Evolutionary conservation across 2,113 vertebrate genomes (phyloP), one percentile per base, ranked within the genome.

Genomic region (Noturus placidus): DNA sequence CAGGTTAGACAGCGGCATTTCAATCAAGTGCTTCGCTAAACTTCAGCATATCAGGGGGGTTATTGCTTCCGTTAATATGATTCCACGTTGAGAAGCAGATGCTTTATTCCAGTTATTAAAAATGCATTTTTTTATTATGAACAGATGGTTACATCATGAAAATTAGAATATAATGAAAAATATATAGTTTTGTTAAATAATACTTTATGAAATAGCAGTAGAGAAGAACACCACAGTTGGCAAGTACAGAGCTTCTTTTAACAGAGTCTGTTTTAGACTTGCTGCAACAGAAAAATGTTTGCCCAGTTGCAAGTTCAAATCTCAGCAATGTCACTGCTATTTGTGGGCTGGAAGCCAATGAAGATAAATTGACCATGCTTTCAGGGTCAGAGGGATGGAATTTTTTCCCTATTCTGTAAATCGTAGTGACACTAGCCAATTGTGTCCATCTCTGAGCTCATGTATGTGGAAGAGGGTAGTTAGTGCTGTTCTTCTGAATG

Each of bases 41-140:
- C 78, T 42, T 82, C 35, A 82, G 14, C 19, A 38, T 57, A 46
- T 74, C 67, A 56, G 52, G 0, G 52, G 19, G 52, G 67, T 82
- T 74, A 72, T 27, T 59, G 35, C 79, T 50, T 82, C 82, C 15
- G 3, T 82, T 79, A 70, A 46, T 57, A 35, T 27, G 35, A 65
- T 59, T 81, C 78, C 78, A 30, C n/a, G 4, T 80, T 67, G 50
- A 79, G 61, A 86, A 86, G 22, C 61, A 80, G 30, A 82, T 82
- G 63, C 25, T n/a, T 42, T 59, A 33, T 63, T 82, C 14, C 0
- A 25, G n/a, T 57, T 59, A 72, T 81, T 87, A 54, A 15, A 72
- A 87, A 57, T 30, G 30, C 4, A 42, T 80, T 70, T 22, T 80
- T 78, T 67, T 72, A 67, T 69, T 59, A 17, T 54, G 46, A 52